Conservation (phyloP, 2,113 vertebrate genomes). For the Periophthalmodon schlosseri region DNA sequence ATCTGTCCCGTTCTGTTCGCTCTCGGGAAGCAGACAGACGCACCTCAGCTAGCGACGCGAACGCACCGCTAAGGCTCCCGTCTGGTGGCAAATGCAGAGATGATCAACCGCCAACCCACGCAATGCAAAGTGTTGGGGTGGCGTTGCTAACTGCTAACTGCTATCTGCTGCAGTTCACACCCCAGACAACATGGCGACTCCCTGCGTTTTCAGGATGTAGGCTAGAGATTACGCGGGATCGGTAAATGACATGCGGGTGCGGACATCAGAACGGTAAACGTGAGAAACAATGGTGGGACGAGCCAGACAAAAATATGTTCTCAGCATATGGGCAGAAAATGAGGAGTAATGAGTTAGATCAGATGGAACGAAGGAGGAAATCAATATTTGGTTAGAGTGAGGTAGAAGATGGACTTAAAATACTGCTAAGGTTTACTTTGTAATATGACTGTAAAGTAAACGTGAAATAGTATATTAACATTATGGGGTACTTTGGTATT, state of each 20-base stretch:
- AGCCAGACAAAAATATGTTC: not conserved
- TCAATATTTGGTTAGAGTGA: too few species aligned
- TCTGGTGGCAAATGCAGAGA: constrained; percentile 72
- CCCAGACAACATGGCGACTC: constrained; percentile 48
- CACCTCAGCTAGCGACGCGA: constrained; percentile 63
- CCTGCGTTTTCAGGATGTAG: constrained; percentile 17
- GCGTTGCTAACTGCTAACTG: constrained; percentile 48
- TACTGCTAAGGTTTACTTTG: too few species aligned
- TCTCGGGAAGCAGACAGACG: constrained; percentile 71
- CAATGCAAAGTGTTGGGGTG: constrained; percentile 56
- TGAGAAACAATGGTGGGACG: not conserved
- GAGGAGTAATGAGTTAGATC: not conserved
- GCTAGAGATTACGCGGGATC: constrained; percentile 8
- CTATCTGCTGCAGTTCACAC: constrained; percentile 61
- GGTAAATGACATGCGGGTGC: not conserved
- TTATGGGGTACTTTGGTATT: too few species aligned
- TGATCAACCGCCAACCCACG: constrained; percentile 67
- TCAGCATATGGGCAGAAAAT: not conserved
- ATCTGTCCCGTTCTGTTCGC: constrained; percentile 76
- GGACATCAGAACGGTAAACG: not conserved
- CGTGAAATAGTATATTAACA: too few species aligned
- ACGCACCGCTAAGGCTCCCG: constrained; percentile 64
- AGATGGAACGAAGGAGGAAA: too few species aligned
- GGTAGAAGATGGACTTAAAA: too few species aligned
- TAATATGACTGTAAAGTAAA: too few species aligned